Conservation (phyloP, 2,797 vertebrate genomes). For the Austrolebias charrua region DNA sequence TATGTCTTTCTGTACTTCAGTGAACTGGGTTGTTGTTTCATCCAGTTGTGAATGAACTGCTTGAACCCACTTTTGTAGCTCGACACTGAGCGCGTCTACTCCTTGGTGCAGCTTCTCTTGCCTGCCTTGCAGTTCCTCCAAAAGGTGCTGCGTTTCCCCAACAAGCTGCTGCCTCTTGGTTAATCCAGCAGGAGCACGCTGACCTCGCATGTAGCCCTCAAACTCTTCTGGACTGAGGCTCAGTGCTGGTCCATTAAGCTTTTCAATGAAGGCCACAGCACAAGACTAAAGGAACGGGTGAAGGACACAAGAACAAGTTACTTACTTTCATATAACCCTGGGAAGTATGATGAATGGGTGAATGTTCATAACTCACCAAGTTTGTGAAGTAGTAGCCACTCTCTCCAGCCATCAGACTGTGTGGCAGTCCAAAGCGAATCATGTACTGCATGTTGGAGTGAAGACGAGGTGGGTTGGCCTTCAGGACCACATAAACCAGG, state of each 20-base stretch:
- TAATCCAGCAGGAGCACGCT: slow-evolving; percentile 31
- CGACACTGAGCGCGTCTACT: slow-evolving; percentile 61
- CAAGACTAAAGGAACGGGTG: slow-evolving; percentile 73
- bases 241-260: slow-evolving; percentile 80
- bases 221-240: slow-evolving; percentile 81
- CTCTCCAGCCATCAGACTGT: slow-evolving; percentile 83
- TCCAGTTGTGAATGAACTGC: slow-evolving; percentile 74
- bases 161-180: slow-evolving; percentile 50
- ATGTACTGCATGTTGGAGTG: slow-evolving; percentile 85
- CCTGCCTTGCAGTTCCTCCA: slow-evolving; percentile 73
- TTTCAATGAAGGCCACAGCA: slow-evolving; percentile 83
- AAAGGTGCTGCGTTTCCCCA: slow-evolving; percentile 62
- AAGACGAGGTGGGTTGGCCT: slow-evolving; percentile 83
- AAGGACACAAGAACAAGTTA: neutral
- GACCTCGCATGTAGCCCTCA: slow-evolving; percentile 77
- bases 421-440: slow-evolving; percentile 83
- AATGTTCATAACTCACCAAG: slow-evolving; percentile 67
- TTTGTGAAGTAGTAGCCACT: slow-evolving; percentile 86
- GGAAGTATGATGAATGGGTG: neutral
- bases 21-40: slow-evolving; percentile 55
- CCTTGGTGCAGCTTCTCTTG: slow-evolving; percentile 78
- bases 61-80: slow-evolving; percentile 77
- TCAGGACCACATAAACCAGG: slow-evolving; percentile 81
- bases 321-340: neutral
- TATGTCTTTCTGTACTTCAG: slow-evolving; percentile 61